phyloP scores from a whole-genome alignment of 2,113 vertebrate genomes.

The Coracopsis vasa region DNA sequence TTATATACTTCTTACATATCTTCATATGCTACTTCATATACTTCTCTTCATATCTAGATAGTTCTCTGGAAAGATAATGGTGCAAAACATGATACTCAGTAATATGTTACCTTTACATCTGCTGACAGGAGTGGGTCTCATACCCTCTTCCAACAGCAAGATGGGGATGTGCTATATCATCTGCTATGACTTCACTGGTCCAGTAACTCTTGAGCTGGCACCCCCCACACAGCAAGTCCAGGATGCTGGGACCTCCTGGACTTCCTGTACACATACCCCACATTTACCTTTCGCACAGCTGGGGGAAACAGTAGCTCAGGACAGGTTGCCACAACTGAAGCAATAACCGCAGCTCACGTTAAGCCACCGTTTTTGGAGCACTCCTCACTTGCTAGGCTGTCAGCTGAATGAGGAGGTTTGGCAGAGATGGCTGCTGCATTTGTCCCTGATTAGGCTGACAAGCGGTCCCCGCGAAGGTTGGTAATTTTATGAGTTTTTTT shows the following conservation, averaged over 20 bases:
- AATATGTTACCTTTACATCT: neutral
- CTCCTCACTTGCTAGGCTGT: neutral
- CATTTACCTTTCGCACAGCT: neutral
- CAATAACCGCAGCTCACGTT: neutral
- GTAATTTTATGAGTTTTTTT: neutral
- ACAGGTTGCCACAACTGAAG: neutral
- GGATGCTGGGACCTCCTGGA: neutral
- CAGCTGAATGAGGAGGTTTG: neutral
- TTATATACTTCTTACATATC: too few relatives aligned
- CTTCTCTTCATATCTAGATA: neutral
- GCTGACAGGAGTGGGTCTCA: neutral
- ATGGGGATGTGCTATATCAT: neutral
- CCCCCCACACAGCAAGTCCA: rapidly evolving
- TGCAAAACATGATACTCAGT: neutral
- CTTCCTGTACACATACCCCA: rapidly evolving
- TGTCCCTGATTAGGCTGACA: neutral
- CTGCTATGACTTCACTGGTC: neutral
- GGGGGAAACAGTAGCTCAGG: neutral
- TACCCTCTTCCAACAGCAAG: neutral
- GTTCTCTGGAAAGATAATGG: neutral
- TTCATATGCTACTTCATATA: too few relatives aligned
- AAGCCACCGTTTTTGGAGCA: neutral
- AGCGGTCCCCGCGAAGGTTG: neutral
- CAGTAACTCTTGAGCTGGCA: rapidly evolving
- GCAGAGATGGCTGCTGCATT: neutral